Conservation (phyloP, 2,797 vertebrate species). For the Parambassis ranga region DNA sequence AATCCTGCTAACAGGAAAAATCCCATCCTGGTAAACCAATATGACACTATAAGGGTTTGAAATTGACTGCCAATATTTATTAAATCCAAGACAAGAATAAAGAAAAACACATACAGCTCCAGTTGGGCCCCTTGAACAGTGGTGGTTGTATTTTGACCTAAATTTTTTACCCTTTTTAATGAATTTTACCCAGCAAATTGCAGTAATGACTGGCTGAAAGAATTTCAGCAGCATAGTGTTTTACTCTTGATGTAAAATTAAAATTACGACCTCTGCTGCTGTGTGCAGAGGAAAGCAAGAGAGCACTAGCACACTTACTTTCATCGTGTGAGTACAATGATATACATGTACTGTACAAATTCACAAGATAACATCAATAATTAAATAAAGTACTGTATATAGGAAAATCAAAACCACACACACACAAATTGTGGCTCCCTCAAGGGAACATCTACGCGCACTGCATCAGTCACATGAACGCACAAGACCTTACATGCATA, state of each 20-base stretch:
- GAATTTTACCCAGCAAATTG: too few relatives aligned
- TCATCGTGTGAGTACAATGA: background rate
- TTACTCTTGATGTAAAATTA: slow-evolving; percentile 6
- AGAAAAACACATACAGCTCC: too few relatives aligned
- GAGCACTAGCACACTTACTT: background rate
- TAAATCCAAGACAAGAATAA: too few relatives aligned
- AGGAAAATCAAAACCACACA: background rate
- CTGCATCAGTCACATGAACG: slow-evolving; percentile 9
- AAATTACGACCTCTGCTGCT: background rate
- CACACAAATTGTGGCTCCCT: slow-evolving; percentile 1
- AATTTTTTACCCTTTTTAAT: too few relatives aligned
- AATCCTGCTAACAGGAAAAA: too few relatives aligned
- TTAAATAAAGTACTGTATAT: slow-evolving; percentile 14
- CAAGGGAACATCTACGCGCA: slow-evolving; percentile 7
- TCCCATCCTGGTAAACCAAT: too few relatives aligned
- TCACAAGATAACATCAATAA: slow-evolving; percentile 32
- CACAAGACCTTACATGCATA: background rate
- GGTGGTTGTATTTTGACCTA: too few relatives aligned
- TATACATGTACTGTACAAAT: background rate
- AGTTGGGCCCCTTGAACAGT: too few relatives aligned
- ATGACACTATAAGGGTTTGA: too few relatives aligned
- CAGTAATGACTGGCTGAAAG: too few relatives aligned
- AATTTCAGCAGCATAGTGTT: too few relatives aligned
- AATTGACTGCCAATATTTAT: too few relatives aligned
- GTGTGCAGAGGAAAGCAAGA: background rate